Evolutionary conservation across 2,888 invertebrate genomes (phyloP).

Genomic region (Megastigmus dorsalis): DNA sequence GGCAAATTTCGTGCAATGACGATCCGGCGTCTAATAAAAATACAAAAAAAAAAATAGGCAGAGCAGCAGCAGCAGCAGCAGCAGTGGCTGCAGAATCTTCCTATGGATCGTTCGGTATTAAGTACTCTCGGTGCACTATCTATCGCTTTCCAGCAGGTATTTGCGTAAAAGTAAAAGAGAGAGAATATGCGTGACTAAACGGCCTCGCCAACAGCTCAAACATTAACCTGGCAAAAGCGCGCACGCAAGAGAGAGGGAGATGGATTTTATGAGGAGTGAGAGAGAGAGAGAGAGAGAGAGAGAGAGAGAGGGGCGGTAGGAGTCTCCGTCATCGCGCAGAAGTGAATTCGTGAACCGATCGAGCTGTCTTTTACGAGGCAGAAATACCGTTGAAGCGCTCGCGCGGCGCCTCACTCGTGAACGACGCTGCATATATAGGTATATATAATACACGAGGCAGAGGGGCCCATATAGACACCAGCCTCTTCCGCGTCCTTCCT

Average conservation of each 20-base stretch:
- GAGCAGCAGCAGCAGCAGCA: too few relatives aligned
- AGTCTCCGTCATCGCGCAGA: neutral
- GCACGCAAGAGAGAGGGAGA: too few relatives aligned
- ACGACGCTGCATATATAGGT: neutral
- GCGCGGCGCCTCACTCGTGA: neutral
- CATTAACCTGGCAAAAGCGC: too few relatives aligned
- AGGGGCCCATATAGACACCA: too few relatives aligned
- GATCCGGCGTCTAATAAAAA: neutral
- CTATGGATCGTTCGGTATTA: neutral
- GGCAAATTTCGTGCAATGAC: neutral
- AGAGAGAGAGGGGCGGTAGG: constrained; percentile 6
- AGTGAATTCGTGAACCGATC: constrained; percentile 36
- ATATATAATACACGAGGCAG: too few relatives aligned
- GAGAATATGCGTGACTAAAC: constrained; percentile 22
- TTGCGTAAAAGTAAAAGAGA: neutral
- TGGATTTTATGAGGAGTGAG: constrained; percentile 27
- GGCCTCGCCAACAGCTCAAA: constrained; percentile 40
- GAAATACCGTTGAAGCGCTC: constrained; percentile 8
- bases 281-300: too few relatives aligned
- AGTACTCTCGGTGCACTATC: neutral
- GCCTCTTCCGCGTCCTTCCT: too few relatives aligned
- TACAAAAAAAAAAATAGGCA: neutral
- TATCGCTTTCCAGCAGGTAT: neutral
- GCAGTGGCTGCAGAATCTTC: too few relatives aligned
- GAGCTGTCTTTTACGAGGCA: constrained; percentile 31